Conservation (phyloP, 2,797 vertebrate species). For the Natrix natrix region DNA sequence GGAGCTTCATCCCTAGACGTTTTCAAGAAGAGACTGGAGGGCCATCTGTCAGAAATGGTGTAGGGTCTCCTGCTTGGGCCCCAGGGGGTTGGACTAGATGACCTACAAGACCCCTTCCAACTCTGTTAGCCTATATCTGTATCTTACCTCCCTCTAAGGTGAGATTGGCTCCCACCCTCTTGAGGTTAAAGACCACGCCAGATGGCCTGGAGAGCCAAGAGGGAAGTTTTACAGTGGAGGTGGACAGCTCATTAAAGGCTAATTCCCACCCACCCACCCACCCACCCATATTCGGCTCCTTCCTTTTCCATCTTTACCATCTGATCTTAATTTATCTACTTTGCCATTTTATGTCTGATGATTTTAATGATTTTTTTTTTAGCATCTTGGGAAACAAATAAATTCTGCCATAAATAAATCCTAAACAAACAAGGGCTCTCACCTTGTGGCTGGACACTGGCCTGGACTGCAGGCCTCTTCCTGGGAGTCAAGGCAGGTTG, state of each 20-base stretch:
- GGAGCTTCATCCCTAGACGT: no score
- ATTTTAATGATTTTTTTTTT: background rate
- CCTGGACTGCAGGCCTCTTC: constrained; percentile 83
- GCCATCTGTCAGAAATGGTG: no score
- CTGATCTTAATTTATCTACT: background rate
- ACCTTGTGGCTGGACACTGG: constrained; percentile 80
- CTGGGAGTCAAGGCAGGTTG: constrained; percentile 93
- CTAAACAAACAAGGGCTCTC: constrained; percentile 12
- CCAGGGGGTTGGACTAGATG: no score
- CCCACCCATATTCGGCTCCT: background rate
- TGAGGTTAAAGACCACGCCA: background rate
- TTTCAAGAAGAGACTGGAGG: no score
- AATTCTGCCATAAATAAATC: background rate
- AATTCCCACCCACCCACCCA: background rate
- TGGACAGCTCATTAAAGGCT: background rate
- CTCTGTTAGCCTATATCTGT: no score
- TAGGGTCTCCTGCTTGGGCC: no score
- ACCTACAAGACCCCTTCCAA: no score
- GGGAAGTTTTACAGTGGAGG: background rate
- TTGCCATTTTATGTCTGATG: background rate
- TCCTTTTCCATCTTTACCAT: background rate
- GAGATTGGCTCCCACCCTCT: background rate
- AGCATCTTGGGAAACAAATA: background rate
- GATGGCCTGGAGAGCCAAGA: background rate
- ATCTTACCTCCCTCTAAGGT: background rate